Percentiles rank a stretch among this genome's conserved stretches.
phyloP scores from a whole-genome alignment of 2,888 invertebrate species.

The Euspilapteryx auroguttella region DNA sequence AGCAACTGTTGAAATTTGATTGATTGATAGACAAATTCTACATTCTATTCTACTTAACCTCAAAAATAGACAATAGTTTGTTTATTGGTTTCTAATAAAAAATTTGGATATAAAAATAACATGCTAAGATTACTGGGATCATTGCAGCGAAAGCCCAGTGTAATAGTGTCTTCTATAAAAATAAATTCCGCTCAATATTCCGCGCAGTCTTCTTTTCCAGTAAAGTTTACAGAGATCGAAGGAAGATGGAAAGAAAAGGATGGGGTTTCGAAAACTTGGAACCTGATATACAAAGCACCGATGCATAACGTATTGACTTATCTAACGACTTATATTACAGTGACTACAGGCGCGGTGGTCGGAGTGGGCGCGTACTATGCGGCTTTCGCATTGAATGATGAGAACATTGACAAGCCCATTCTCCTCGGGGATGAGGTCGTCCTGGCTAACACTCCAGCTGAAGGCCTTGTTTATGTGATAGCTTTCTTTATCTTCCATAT shows the following conservation, averaged over 20 bases:
- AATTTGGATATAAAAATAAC: too few relatives aligned
- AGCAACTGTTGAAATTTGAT: too few relatives aligned
- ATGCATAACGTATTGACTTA: conserved; percentile 31
- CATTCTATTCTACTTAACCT: too few relatives aligned
- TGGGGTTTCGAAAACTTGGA: conserved; percentile 27
- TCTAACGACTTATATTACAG: conserved; percentile 25
- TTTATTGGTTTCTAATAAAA: too few relatives aligned
- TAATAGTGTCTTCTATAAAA: too few relatives aligned
- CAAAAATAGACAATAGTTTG: too few relatives aligned
- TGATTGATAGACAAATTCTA: too few relatives aligned
- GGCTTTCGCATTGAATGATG: conserved; percentile 23
- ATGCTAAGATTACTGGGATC: too few relatives aligned
- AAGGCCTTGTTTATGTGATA: conserved; percentile 31
- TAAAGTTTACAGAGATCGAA: conserved; percentile 32
- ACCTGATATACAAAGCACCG: conserved; percentile 46
- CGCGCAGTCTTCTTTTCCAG: too few relatives aligned
- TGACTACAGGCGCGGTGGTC: conserved; percentile 22
- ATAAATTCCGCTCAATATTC: too few relatives aligned
- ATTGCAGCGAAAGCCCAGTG: too few relatives aligned
- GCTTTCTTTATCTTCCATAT: conserved; percentile 30
- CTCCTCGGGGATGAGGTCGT: conserved; percentile 28
- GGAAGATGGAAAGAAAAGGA: conserved; percentile 32
- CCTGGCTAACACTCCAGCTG: conserved; percentile 32
- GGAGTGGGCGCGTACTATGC: conserved; percentile 25
- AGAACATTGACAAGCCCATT: conserved; percentile 26